Base-by-base conservation (phyloP, 1,140 invertebrate species). In the Scaptodrosophila lebanonensis region DNA sequence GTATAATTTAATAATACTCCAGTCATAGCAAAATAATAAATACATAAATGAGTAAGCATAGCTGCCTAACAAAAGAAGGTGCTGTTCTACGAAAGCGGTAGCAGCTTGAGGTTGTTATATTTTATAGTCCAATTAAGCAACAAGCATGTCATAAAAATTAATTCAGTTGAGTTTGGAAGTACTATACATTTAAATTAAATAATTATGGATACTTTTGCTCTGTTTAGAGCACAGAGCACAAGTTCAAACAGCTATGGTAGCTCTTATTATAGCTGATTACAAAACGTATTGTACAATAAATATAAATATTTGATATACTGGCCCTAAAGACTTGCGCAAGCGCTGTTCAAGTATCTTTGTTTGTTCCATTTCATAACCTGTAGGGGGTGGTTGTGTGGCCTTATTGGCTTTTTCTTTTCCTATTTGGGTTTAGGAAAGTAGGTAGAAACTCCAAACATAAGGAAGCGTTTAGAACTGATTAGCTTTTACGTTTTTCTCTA, bases 131-230 rank as follows among this genome's bases (percentile, higher is more conserved):
- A 48, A 38, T 36, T 38, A 73, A 77, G 67, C 73, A 71, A 58
- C 58, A 70, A 76, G 71, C 70, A 36, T 44, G 29, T 27, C 43
- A 45, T 27, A 56, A 49, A 62, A 43, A 54, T 50, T 70, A 77
- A 66, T 77, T 71, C 30, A 77, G 66, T 66, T 67, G 66, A 50
- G 58, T 67, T 53, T 72, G 72, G 68, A 77, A 79, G 72, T 77
- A n/a, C n/a, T n/a, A n/a, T n/a, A 79, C 45, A 67, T 44, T 64
- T 48, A 66, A 38, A 51, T 57, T 47, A 67, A 57, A 64, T 49
- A 58, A 42, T 53, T 40, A 9, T 25, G 38, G 30, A 54, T 29
- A 51, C n/a, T 40, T 40, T 48, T 45, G 9, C 60, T 47, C 63
- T 49, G 32, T 49, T 47, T 52, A 29, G 43, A 30, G 8, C n/a